phyloP scores from a whole-genome alignment of 30 jellyfish, hydroid and myxozoan species.

The Turritopsis rubra region DNA sequence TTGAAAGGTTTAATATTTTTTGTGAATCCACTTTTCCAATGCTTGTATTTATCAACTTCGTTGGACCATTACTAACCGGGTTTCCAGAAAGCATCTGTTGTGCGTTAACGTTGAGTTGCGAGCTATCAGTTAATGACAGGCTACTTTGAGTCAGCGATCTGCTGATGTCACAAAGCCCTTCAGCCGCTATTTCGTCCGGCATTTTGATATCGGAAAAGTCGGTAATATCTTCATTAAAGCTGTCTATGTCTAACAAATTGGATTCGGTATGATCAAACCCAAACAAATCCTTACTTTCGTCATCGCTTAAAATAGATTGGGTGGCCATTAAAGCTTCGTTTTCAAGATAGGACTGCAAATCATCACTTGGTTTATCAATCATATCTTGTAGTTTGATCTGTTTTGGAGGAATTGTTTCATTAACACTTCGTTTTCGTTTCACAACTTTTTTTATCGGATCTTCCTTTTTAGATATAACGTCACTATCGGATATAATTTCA shows the following conservation, averaged over 20 bases:
- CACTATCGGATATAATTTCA: neutral
- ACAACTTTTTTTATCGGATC: slow-evolving; percentile 11
- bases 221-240: neutral
- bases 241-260: neutral
- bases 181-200: neutral
- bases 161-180: neutral
- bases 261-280: neutral
- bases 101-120: neutral
- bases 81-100: neutral
- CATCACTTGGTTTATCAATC: neutral
- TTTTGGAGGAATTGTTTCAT: neutral
- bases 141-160: neutral
- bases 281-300: slow-evolving; percentile 5
- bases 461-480: neutral
- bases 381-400: neutral
- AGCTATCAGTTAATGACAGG: neutral
- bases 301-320: slow-evolving; percentile 30
- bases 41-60: neutral
- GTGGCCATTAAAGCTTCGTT: slow-evolving; percentile 37
- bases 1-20: neutral
- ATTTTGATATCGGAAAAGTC: neutral
- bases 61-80: neutral
- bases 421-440: slow-evolving; percentile 28
- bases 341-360: slow-evolving; percentile 20
- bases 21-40: neutral